phyloP scores from a whole-genome alignment of 92 coral and sea anemone species.

The Parazoanthus swiftii region DNA sequence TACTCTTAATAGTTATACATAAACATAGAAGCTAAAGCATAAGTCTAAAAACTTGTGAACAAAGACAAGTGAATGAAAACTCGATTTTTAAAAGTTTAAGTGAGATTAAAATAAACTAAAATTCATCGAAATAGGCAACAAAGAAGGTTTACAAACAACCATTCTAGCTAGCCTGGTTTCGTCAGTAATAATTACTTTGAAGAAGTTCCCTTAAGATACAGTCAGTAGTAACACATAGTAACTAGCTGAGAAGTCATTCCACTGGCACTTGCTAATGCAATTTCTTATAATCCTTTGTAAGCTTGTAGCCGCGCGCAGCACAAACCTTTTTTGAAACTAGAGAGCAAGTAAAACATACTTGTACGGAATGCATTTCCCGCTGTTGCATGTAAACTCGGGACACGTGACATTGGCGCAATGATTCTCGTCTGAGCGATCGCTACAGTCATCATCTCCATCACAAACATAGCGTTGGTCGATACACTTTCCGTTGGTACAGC shows the following conservation, averaged over 20 bases:
- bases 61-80: background rate
- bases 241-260: too few species aligned
- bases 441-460: slow-evolving; percentile 90
- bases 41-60: background rate
- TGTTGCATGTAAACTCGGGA: slow-evolving; percentile 67
- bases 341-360: slow-evolving; percentile 48
- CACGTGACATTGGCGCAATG: slow-evolving; percentile 60
- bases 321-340: background rate
- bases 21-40: background rate
- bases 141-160: background rate
- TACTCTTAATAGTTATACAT: too few species aligned
- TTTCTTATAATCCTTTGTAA: background rate
- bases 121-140: background rate
- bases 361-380: slow-evolving; percentile 67
- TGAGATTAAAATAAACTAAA: too few species aligned
- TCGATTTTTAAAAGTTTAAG: too few species aligned
- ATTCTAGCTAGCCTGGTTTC: background rate
- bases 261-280: background rate
- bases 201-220: too few species aligned
- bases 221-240: too few species aligned
- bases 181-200: too few species aligned
- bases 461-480: slow-evolving; percentile 59
- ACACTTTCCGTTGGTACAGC: slow-evolving; percentile 73
- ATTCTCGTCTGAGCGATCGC: slow-evolving; percentile 82
- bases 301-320: background rate